Evolutionary conservation across 2,797 vertebrate species (phyloP).

Genomic region (Melanotaenia pygmaea): DNA sequence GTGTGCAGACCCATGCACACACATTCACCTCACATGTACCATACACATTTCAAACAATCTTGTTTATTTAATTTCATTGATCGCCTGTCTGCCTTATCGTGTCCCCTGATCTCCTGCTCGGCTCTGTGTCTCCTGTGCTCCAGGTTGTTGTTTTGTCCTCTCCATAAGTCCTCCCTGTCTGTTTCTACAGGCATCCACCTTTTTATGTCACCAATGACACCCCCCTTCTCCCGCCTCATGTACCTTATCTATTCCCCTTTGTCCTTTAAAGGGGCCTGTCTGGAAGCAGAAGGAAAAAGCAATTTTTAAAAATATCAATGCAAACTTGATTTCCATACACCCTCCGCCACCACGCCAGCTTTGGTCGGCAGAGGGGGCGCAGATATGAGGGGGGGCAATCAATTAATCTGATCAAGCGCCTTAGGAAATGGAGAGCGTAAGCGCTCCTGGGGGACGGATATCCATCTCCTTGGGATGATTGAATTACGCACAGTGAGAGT

Average conservation of each 20-base stretch:
- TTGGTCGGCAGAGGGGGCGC: conserved; percentile 51
- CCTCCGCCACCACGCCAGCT: conserved; percentile 48
- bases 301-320: conserved; percentile 85
- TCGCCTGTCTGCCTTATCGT: conserved; percentile 65
- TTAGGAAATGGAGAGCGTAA: conserved; percentile 88
- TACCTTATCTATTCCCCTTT: conserved; percentile 72
- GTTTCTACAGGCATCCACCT: conserved; percentile 44
- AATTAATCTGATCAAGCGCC: conserved; percentile 90
- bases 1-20: conserved; percentile 32
- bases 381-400: conserved; percentile 71
- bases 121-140: conserved; percentile 51
- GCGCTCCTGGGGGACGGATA: conserved; percentile 84
- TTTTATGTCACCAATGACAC: conserved; percentile 13
- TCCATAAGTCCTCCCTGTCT: conserved; percentile 63
- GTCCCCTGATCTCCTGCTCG: conserved; percentile 52
- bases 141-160: conserved; percentile 66
- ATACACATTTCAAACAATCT: conserved; percentile 42
- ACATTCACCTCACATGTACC: conserved; percentile 41
- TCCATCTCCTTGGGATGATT: conserved; percentile 88
- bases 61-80: conserved; percentile 73
- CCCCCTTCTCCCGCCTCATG: conserved; percentile 19
- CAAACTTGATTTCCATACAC: conserved; percentile 79
- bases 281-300: conserved; percentile 63
- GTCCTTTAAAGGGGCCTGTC: conserved; percentile 69
- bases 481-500: conserved; percentile 82